phyloP scores from a whole-genome alignment of 2,113 vertebrate genomes.

The Psilopsiagon aurifrons region DNA sequence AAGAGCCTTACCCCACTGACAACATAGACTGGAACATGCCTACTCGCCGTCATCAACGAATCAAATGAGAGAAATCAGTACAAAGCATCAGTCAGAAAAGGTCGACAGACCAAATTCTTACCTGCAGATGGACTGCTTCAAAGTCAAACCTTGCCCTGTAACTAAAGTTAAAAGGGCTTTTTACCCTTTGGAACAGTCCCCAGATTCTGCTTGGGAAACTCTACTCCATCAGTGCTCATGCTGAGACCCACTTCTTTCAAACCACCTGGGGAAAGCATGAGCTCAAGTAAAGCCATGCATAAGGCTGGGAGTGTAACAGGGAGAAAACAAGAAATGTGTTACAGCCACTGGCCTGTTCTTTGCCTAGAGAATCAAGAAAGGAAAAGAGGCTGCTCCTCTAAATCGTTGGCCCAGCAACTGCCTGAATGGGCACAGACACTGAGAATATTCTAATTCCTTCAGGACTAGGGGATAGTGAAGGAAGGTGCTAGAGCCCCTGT shows the following conservation, averaged over 20 bases:
- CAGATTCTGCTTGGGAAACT: not conserved
- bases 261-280: not conserved
- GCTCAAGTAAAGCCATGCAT: not conserved
- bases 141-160: not conserved
- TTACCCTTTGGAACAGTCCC: not conserved
- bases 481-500: not conserved
- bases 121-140: not conserved
- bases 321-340: not conserved
- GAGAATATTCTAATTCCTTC: not conserved
- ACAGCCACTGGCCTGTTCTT: not conserved
- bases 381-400: not conserved
- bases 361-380: not conserved
- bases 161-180: not conserved
- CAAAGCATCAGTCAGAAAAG: not conserved
- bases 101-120: not conserved
- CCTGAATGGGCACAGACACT: not conserved
- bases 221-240: not conserved
- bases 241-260: not conserved
- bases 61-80: not conserved
- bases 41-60: not conserved
- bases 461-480: not conserved
- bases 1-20: not conserved
- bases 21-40: not conserved
- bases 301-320: not conserved
- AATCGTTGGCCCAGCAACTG: not conserved